Evolutionary conservation across 2,888 invertebrate genomes (phyloP), one percentile per base, ranked within the genome.

Genomic region (Lucinisca nassula): DNA sequence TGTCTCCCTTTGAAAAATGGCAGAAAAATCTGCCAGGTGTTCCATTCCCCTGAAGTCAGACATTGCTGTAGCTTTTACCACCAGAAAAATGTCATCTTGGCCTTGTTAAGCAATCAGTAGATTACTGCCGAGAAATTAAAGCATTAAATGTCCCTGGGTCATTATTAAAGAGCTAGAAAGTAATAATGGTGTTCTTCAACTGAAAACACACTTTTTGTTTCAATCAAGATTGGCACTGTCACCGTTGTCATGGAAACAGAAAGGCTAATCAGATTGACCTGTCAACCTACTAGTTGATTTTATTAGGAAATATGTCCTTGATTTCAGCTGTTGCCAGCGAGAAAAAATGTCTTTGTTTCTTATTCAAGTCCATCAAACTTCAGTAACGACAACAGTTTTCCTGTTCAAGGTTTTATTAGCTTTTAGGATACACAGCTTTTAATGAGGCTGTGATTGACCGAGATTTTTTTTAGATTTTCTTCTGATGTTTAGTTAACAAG

Each of bases 231-330:
- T 14, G 17, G 10, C 21, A 21, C 55, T 55, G 55, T 55, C 55
- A 55, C n/a, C 14, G 55, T 55, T 55, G 4, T 21, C 55, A n/a
- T 55, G 55, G 55, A 8, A 21, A 55, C 55, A 55, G n/a, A 55
- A 21, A 55, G n/a, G 55, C 55, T 55, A 55, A 55, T 55, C 55
- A 55, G 55, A 55, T 55, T 55, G 55, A 55, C 55, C 55, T 55
- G 55, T 55, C 55, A 55, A 55, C 55, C 55, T 55, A 55, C 14
- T n/a, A 55, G 55, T 55, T 55, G 55, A 55, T 55, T 55, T 55
- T 55, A 55, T 55, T 55, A 55, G 12, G n/a, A 55, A 21, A 55
- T 21, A 21, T 55, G 55, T 8, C 55, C 55, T 55, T 55, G 55
- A 55, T 55, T 55, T 55, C 55, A 55, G 55, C 21, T 55, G 8